Base-by-base conservation (phyloP, 2,797 vertebrate genomes). In the Telmatherina bonti region DNA sequence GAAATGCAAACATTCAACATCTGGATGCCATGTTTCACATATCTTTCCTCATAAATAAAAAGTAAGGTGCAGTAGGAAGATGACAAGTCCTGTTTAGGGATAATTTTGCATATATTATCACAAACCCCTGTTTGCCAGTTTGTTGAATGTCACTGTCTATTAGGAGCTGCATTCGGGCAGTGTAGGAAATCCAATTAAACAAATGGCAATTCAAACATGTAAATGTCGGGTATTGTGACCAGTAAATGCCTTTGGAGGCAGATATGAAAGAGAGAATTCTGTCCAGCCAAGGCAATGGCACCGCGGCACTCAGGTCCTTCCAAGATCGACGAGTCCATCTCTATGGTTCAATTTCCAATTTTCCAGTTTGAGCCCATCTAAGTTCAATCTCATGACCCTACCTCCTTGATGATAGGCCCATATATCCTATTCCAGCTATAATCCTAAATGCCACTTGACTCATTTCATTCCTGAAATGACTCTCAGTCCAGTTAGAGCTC, bases 331-430 rank as follows among this genome's bases (percentile, higher is more conserved):
- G 76, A 90, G 84, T 93, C 83, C 13, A 88, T 91, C 88, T 78
- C 80, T 73, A 74, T n/a, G 59, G 85, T 92, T 91, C 80, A 89
- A 88, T 93, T 94, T 93, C 86, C 90, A 90, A 92, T 93, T 93
- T 92, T 89, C 85, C 85, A 85, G 47, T 87, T 88, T 82, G 73
- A 91, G 87, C 83, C 82, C 81, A 89, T 92, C 83, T 79, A 65
- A 71, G 73, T 81, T 84, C 88, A 91, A 90, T 93, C 85, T 91
- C 73, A 79, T 73, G 74, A 79, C 76, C 45, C 66, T 52, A 75
- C 60, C 79, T 88, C 74, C 75, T 80, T 85, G 73, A 81, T 86
- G 80, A 87, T 80, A 47, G 86, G 61, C 54, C 78, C 89, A 90
- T 91, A 90, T 82, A 90, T 90, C 89, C 85, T 88, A 68, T 82